These are phyloP conservation scores for Zapus hudsonius DNA, from an alignment of 2,113 vertebrate genomes.

Conservation along the genomic window DNA sequence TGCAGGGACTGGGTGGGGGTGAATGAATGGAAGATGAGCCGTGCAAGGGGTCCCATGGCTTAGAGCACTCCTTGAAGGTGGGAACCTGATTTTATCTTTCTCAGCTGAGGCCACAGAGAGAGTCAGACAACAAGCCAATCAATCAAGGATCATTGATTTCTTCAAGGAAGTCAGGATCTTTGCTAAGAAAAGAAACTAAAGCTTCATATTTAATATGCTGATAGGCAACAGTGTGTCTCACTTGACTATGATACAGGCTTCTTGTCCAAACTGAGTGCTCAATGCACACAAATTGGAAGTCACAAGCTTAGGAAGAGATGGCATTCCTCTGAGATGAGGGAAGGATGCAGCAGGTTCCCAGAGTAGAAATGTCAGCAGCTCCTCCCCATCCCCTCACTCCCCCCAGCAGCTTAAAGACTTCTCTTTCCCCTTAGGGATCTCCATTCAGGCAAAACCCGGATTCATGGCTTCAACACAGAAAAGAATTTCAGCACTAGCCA, in stretches of 20 bases:
- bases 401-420: no score
- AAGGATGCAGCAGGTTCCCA: not conserved
- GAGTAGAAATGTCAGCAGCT: not conserved
- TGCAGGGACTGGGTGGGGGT: not conserved
- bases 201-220: conserved; percentile 38
- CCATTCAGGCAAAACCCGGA: no score
- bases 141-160: conserved; percentile 54
- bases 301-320: not conserved
- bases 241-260: not conserved
- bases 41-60: not conserved
- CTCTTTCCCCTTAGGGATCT: no score
- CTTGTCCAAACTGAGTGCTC: conserved; percentile 3
- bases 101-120: not conserved
- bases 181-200: conserved; percentile 42
- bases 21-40: not conserved
- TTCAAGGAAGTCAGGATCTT: conserved; percentile 20
- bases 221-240: conserved; percentile 18
- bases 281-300: not conserved
- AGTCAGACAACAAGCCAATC: conserved; percentile 31
- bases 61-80: not conserved
- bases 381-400: no score
- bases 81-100: not conserved
- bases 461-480: no score
- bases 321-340: not conserved
- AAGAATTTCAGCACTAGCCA: no score